Percentiles rank a stretch among this genome's conserved stretches.
Conservation (phyloP, 2,888 invertebrate species). For the Hermodice carunculata region DNA sequence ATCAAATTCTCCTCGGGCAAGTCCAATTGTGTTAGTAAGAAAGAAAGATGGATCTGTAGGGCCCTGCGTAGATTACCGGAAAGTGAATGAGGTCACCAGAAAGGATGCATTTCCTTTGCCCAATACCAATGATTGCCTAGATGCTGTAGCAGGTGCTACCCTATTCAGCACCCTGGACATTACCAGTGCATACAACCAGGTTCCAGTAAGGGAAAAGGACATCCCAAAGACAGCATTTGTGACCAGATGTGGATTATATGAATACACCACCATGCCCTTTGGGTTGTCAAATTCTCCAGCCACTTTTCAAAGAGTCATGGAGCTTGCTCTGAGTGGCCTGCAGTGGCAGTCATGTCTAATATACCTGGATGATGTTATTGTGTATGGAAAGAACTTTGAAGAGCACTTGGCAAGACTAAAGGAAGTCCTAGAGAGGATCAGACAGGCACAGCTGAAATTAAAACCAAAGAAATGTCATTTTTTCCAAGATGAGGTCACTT, state of each 20-base stretch:
- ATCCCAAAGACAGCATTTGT: conserved; percentile 18
- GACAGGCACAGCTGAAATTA: conserved; percentile 16
- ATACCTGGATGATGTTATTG: conserved; percentile 40
- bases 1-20: background rate
- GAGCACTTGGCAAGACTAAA: conserved; percentile 24
- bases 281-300: conserved; percentile 4
- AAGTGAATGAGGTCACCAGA: conserved; percentile 29
- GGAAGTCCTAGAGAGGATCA: conserved; percentile 30
- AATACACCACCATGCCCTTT: conserved; percentile 4
- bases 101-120: conserved; percentile 32
- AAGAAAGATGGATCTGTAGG: conserved; percentile 24
- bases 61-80: conserved; percentile 37
- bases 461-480: conserved; percentile 34
- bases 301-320: conserved; percentile 5
- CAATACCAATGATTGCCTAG: conserved; percentile 18
- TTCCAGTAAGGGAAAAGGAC: conserved; percentile 5
- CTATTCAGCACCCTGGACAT: conserved; percentile 38
- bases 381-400: conserved; percentile 24
- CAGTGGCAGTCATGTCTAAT: conserved; percentile 1
- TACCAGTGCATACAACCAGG: conserved; percentile 9
- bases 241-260: conserved; percentile 2
- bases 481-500: background rate
- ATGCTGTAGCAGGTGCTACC: conserved; percentile 26
- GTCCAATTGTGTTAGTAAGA: background rate
- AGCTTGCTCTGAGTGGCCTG: background rate